Conservation (phyloP, 37 sponge, comb jelly and placozoan genomes). For the Crambe crambe region DNA sequence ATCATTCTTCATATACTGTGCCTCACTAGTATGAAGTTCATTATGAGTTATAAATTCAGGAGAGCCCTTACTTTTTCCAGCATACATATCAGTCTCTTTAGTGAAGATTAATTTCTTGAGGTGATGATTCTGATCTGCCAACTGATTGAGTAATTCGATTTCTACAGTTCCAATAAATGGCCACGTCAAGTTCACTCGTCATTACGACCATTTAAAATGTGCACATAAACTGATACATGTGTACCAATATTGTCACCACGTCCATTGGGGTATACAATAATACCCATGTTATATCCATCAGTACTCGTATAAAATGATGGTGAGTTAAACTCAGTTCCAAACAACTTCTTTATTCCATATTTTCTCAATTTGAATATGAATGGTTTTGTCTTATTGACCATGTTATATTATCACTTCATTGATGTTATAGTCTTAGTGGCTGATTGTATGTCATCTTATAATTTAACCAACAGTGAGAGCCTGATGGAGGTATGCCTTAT, state of each 20-base stretch:
- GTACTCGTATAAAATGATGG: conserved; percentile 19
- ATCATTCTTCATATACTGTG: too few relatives aligned
- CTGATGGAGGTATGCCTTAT: background rate
- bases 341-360: background rate
- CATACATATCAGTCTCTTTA: background rate
- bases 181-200: conserved; percentile 21
- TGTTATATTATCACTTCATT: background rate
- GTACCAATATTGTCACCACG: conserved; percentile 15
- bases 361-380: background rate
- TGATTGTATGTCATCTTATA: too few relatives aligned
- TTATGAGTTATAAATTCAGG: background rate
- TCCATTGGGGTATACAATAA: conserved; percentile 17
- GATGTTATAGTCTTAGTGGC: too few relatives aligned
- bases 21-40: background rate
- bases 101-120: background rate
- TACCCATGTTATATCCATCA: conserved; percentile 42
- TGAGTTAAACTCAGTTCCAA: background rate
- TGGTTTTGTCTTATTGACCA: too few relatives aligned
- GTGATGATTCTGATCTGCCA: conserved; percentile 4
- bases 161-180: conserved; percentile 7
- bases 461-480: background rate
- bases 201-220: conserved; percentile 18
- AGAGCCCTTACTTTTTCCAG: background rate
- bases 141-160: conserved; percentile 13
- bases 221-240: conserved; percentile 27